Evolutionary conservation across 2,113 vertebrate genomes (phyloP), one percentile per base, ranked within the genome.

Genomic region (Corythoichthys intestinalis): DNA sequence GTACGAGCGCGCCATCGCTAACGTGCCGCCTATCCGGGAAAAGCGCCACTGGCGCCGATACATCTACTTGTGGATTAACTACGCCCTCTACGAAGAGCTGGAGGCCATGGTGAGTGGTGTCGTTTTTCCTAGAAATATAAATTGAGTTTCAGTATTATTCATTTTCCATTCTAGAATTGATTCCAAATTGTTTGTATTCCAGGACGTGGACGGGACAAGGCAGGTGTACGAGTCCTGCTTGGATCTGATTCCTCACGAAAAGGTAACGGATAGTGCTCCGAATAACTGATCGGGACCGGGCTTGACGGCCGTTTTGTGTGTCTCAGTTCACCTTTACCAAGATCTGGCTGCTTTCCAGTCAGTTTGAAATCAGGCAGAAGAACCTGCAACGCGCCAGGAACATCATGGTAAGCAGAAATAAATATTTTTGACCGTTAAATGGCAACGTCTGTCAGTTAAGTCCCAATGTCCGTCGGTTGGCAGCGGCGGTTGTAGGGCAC

Each of bases 21-120:
- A 98, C 0, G 89, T 95, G 0, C 97, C 97, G 0, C 97, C 95
- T 15, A 91, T 96, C 67, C 95, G 93, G 74, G 97, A 99, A 88
- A 99, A 99, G 71, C 93, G 96, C 47, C 97, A 98, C 90, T 99
- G 97, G 97, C 94, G 95, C 35, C 92, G 97, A 65, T 99, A 99
- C 84, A 94, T 99, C 79, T 99, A 99, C 74, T 91, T 99, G 65
- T 99, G 97, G 97, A 90, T 99, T 78, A 98, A 98, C 91, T 99
- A 98, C 4, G 94, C 94, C 0, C 88, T 99, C 53, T 99, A 98
- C 7, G 97, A 99, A 74, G 97, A 99, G 83, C 86, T 98, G 88
- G 97, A 99, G 82, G 94, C 94, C 80, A 97, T 96, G 95, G 96
- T 95, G 72, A 28, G 85, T 20, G 20, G 20, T 28, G 20, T 28